Percentiles rank a stretch among this genome's conserved stretches.
Conservation (phyloP, 2,797 vertebrate species). For the Alfaro cultratus region DNA sequence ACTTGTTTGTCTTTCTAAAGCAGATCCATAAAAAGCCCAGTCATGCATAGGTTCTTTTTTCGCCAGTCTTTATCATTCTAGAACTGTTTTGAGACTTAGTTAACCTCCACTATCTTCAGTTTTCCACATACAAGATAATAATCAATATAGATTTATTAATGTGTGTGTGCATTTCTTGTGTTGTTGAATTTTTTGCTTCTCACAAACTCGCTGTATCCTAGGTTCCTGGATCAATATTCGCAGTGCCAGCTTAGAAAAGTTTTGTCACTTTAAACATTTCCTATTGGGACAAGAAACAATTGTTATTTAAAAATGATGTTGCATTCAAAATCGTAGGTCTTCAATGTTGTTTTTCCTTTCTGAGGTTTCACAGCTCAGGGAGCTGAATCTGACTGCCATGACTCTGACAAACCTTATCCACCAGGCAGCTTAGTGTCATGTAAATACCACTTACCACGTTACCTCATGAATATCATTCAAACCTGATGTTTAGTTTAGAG, state of each 20-base stretch:
- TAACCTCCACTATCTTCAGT: conserved; percentile 38
- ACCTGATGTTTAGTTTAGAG: conserved; percentile 77
- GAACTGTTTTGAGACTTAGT: conserved; percentile 37
- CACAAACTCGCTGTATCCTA: conserved; percentile 47
- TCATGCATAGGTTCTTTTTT: conserved; percentile 30
- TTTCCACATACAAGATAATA: conserved; percentile 51
- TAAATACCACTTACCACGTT: conserved; percentile 78
- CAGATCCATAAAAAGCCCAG: conserved; percentile 66
- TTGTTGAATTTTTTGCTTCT: conserved; percentile 52
- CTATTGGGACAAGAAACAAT: conserved; percentile 48
- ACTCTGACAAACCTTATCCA: conserved; percentile 73
- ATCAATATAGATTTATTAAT: conserved; percentile 56
- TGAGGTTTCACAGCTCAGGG: conserved; percentile 63
- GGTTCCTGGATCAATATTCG: conserved; percentile 56
- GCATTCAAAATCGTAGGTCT: conserved; percentile 50
- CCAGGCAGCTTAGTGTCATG: conserved; percentile 75
- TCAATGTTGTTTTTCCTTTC: conserved; percentile 37
- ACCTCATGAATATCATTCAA: conserved; percentile 82
- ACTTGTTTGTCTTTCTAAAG: conserved; percentile 68
- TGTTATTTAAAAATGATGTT: conserved; percentile 59
- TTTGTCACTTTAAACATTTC: conserved; percentile 58
- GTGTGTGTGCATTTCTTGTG: conserved; percentile 18
- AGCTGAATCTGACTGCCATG: conserved; percentile 63
- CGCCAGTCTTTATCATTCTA: conserved; percentile 39
- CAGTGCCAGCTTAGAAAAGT: conserved; percentile 40